These are phyloP conservation scores for Erebia ligea DNA, from an alignment of 2,888 invertebrate species.

Conservation along the genomic window DNA sequence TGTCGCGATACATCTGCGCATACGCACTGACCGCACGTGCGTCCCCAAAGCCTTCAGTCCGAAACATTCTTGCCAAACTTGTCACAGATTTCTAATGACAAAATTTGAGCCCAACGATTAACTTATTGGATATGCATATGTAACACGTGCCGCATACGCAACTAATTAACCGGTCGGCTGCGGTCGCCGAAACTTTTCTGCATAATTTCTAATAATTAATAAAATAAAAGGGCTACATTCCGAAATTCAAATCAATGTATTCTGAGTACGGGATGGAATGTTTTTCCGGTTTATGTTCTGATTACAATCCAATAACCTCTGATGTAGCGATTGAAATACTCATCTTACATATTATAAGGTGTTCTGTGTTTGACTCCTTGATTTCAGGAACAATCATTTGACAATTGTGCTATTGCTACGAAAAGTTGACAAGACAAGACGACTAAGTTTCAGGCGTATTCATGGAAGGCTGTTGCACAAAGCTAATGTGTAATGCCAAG, in stretches of 20 bases:
- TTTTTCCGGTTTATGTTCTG: conserved; percentile 3
- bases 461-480: too few relatives aligned
- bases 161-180: conserved; percentile 37
- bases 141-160: conserved; percentile 42
- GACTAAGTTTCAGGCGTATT: too few relatives aligned
- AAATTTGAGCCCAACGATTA: conserved; percentile 40
- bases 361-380: neutral
- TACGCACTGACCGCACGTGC: conserved; percentile 76
- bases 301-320: neutral
- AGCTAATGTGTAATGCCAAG: too few relatives aligned
- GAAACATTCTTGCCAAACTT: conserved; percentile 48
- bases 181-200: conserved; percentile 35
- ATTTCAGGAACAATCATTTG: neutral
- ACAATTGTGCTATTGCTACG: neutral
- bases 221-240: conserved; percentile 24
- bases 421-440: too few relatives aligned
- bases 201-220: conserved; percentile 31
- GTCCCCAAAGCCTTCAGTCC: conserved; percentile 59
- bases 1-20: conserved; percentile 79
- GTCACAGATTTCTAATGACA: conserved; percentile 49
- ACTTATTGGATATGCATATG: conserved; percentile 43
- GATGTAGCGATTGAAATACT: neutral
- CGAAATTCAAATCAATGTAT: conserved; percentile 13
- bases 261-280: conserved; percentile 14
- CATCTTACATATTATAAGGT: neutral